Base-by-base conservation (phyloP, 2,797 vertebrate species). In the Gallinago solitaria region DNA sequence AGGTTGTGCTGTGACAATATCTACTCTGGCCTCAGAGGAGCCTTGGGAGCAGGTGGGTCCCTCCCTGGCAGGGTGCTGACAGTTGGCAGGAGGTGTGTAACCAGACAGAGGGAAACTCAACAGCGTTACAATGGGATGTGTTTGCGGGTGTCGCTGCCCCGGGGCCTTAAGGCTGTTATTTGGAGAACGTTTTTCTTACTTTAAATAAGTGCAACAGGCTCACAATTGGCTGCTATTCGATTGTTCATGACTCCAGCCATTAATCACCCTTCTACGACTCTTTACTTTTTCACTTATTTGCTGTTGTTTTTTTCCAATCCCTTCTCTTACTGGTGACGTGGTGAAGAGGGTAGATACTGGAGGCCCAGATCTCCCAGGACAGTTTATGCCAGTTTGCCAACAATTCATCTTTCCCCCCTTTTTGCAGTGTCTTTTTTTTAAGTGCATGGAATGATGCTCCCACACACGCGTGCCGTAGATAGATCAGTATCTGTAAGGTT, bases 81-180 rank as follows among this genome's bases (percentile, higher is more conserved):
- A 1, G 1, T 1, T 30, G 74, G 53, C 48, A 71, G 74, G 30
- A 65, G 2, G 1, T 17, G 14, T 32, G 27, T 47, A 50, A 0
- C 37, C 33, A 50, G 16, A 2, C 0, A 5, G 23, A 11, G 20
- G 17, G 45, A 39, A 11, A 12, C 23, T 25, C 25, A 54, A 27
- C 3, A 0, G 23, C 16, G 6, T 2, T 41, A 24, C n/a, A 45
- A 1, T 12, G 32, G 53, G 35, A 11, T 9, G 25, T 3, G 5
- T 64, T 91, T 53, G 53, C 20, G 6, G 5, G 56, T 20, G 35
- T 28, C 27, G 12, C 51, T 88, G 77, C 39, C n/a, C 13, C 3
- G 9, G 43, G 30, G 41, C 39, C 65, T 75, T 39, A 56, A 5
- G 53, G n/a, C 47, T 15, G 2, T 37, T 57, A 30, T 51, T 74